Evolutionary conservation across 2,113 vertebrate genomes (phyloP), one percentile per base, ranked within the genome.

Genomic region (Abramis brama): DNA sequence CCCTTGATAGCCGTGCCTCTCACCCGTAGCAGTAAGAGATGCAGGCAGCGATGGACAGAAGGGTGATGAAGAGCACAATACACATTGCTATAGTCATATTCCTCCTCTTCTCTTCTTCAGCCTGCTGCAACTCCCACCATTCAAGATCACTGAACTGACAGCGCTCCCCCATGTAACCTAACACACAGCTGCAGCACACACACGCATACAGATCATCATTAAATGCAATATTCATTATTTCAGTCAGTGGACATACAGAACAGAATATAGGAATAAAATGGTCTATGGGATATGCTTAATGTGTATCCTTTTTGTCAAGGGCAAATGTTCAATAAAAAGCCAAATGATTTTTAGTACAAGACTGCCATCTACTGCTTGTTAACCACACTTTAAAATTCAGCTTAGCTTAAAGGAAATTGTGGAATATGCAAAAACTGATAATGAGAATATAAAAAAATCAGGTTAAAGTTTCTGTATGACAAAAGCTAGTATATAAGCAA

Each of bases 91-190:
- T 94, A 8, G 93, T 90, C 77, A 96, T 23, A 13, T 92, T 95
- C 68, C 89, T 90, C 70, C 89, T 95, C 93, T 94, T 96, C 64
- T 94, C 91, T 1, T 90, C 86, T 85, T 95, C 93, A 0, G 93
- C 85, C 0, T 92, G 93, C 79, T 94, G 97, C 85, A 96, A 93
- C 3, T 97, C 96, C 97, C 96, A 96, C 96, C 97, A 98, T 64
- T 95, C 93, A 90, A 98, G 88, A 85, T 98, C 97, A 2, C 93
- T 96, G 94, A 96, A 96, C 93, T 99, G 96, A 89, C 98, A 98
- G 2, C 97, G 94, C 85, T 97, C 96, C 0, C 97, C 97, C 0
- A 97, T 87, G 8, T 93, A 99, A 57, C 97, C 98, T 0, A 91
- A 74, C 0, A 93, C 87, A 75, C 97, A 98, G 83, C 97, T 98